Percentiles rank a stretch among this genome's conserved stretches.
phyloP scores from a whole-genome alignment of 2,888 invertebrate genomes.

The Drosophila mimica region DNA sequence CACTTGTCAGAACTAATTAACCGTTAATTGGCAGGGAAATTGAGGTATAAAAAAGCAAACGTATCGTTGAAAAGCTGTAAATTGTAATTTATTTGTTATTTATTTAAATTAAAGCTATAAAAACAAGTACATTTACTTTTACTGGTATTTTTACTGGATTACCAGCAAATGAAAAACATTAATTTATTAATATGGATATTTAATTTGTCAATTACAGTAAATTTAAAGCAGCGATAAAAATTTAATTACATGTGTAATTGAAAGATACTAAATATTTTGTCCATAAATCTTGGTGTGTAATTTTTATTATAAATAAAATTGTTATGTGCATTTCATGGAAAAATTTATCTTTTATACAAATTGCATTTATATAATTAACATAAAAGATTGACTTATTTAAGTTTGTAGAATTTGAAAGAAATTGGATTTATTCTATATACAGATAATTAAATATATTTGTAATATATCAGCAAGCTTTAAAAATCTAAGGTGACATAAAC shows the following conservation, averaged over 20 bases:
- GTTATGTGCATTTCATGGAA: neutral
- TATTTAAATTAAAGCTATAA: neutral
- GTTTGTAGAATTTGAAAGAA: too few species aligned
- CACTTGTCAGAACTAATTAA: slow-evolving; percentile 29
- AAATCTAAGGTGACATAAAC: neutral
- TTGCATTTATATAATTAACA: neutral
- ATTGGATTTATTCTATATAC: neutral
- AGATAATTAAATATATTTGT: neutral
- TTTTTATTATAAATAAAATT: neutral
- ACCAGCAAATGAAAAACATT: neutral
- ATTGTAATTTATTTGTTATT: neutral
- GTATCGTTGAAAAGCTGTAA: neutral
- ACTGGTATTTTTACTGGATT: neutral
- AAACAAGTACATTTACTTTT: neutral
- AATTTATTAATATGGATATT: neutral
- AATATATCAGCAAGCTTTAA: neutral
- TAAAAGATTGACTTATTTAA: too few species aligned
- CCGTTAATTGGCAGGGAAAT: neutral
- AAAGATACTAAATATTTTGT: neutral
- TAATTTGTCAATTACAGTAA: neutral
- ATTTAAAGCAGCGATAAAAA: neutral
- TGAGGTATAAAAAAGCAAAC: neutral
- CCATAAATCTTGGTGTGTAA: neutral
- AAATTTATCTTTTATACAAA: neutral
- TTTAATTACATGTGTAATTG: neutral